Conservation (phyloP, 2,888 invertebrate species). For the Gymnosoma rotundatum region DNA sequence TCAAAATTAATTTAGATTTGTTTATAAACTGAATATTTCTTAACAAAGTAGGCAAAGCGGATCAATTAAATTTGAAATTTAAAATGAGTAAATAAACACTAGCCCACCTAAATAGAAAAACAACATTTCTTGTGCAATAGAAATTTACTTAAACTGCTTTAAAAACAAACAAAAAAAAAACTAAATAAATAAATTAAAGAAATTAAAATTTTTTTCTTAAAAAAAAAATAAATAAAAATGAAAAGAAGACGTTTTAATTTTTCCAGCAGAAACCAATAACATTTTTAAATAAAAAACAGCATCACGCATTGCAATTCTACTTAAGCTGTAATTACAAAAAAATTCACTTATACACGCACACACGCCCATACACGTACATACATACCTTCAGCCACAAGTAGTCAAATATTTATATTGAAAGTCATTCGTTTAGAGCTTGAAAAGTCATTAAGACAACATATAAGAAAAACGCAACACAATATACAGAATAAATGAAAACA, state of each 20-base stretch:
- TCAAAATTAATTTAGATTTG: too few relatives aligned
- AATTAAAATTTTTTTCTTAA: too few relatives aligned
- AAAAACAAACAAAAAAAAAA: too few relatives aligned
- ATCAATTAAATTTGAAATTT: too few relatives aligned
- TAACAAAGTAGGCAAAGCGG: too few relatives aligned
- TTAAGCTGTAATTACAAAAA: neutral
- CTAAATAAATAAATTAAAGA: too few relatives aligned
- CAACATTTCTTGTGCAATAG: too few relatives aligned
- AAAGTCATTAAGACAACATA: constrained; percentile 45
- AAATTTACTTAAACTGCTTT: too few relatives aligned
- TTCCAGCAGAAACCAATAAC: neutral
- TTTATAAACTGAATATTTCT: too few relatives aligned
- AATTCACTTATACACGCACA: neutral
- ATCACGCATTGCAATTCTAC: neutral
- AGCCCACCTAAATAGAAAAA: too few relatives aligned
- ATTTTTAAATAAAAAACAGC: neutral
- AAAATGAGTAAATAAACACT: too few relatives aligned
- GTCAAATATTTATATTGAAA: constrained; percentile 12
- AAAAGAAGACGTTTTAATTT: neutral
- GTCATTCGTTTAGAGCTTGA: constrained; percentile 39
- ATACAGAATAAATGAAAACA: neutral
- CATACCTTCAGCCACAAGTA: neutral
- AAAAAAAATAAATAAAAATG: too few relatives aligned
- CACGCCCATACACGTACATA: neutral
- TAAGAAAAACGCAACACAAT: neutral